phyloP scores from a whole-genome alignment of 2,113 vertebrate genomes.

The Anarrhichthys ocellatus region DNA sequence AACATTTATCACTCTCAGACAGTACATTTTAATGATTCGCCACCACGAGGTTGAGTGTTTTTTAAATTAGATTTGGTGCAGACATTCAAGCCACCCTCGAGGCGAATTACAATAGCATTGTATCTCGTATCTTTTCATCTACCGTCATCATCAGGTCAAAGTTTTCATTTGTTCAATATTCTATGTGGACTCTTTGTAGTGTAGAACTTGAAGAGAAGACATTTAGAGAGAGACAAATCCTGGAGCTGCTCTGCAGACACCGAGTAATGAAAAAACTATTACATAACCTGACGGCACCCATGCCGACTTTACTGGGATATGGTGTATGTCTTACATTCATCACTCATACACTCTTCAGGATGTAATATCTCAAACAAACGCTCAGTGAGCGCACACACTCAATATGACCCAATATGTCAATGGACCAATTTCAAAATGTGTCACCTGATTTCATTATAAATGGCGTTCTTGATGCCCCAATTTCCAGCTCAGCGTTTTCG shows the following conservation, averaged over 20 bases:
- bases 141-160: no score
- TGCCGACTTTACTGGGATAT: no score
- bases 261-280: no score
- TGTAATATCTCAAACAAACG: not conserved
- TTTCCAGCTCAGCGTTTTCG: slow-evolving; percentile 5
- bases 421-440: slow-evolving; percentile 8
- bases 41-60: not conserved
- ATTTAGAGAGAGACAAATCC: no score
- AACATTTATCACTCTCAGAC: no score
- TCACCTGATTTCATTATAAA: not conserved
- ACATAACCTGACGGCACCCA: no score
- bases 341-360: not conserved
- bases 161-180: not conserved
- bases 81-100: not conserved
- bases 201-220: no score
- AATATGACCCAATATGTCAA: not conserved
- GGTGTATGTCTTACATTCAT: not conserved
- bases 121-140: not conserved
- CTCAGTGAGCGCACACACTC: not conserved
- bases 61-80: not conserved
- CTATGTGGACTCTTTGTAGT: not conserved
- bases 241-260: no score
- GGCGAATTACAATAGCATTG: not conserved
- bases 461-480: not conserved
- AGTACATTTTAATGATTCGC: no score